Conservation (phyloP, 2,797 vertebrate genomes). For the Allenopithecus nigroviridis region DNA sequence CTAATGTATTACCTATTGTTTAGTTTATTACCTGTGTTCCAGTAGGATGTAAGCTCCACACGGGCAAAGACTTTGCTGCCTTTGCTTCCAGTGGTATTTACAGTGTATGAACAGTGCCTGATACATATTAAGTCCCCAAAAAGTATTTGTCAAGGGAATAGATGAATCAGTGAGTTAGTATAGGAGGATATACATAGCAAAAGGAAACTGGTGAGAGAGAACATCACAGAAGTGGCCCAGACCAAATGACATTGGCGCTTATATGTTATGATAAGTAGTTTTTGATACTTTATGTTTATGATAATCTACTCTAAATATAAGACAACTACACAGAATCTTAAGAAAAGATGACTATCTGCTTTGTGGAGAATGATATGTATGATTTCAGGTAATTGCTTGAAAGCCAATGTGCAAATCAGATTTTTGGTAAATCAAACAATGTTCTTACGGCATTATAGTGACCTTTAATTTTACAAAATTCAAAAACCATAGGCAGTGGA, state of each 20-base stretch:
- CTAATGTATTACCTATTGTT: neutral
- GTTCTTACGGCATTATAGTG: neutral
- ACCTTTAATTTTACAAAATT: neutral
- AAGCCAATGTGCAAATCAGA: neutral
- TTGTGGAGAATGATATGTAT: neutral
- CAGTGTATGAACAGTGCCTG: neutral
- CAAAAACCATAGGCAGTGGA: neutral
- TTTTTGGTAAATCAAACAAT: neutral
- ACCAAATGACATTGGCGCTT: neutral
- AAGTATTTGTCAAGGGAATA: neutral
- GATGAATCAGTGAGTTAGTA: neutral
- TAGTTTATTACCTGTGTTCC: neutral
- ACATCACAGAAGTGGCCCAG: neutral
- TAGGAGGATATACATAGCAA: neutral
- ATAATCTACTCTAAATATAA: neutral
- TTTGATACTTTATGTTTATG: neutral
- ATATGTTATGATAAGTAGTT: neutral
- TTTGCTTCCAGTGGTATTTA: neutral
- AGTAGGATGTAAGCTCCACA: neutral
- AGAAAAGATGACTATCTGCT: neutral
- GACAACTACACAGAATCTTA: neutral
- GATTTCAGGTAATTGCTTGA: neutral
- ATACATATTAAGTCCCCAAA: neutral
- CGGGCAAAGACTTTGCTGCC: neutral
- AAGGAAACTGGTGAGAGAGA: neutral